phyloP scores from a whole-genome alignment of 2,113 vertebrate genomes.

The Lycocorax pyrrhopterus region DNA sequence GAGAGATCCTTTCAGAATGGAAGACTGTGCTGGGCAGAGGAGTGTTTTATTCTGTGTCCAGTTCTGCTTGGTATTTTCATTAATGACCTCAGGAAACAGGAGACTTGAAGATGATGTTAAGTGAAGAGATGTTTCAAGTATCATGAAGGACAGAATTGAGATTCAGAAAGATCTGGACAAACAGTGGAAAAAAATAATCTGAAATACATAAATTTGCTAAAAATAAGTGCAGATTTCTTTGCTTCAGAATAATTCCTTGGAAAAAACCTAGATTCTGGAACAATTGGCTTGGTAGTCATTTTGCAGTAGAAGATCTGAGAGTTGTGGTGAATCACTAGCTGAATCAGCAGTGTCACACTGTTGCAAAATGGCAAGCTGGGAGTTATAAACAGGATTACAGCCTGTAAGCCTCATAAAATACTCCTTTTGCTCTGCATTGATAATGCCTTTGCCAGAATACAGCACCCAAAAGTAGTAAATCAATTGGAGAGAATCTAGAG shows the following conservation, averaged over 20 bases:
- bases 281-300: conserved; percentile 46
- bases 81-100: background rate
- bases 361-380: conserved; percentile 46
- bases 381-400: conserved; percentile 37
- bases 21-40: background rate
- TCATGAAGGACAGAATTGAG: background rate
- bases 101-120: background rate
- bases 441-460: conserved; percentile 1
- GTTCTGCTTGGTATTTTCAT: background rate
- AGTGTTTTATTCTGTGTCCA: background rate
- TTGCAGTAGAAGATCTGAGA: conserved; percentile 24
- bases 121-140: background rate
- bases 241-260: background rate
- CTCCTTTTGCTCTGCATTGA: background rate
- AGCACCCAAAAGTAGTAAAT: background rate
- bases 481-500: background rate
- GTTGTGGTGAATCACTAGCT: conserved; percentile 54
- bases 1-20: background rate
- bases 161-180: background rate
- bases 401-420: background rate
- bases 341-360: conserved; percentile 56
- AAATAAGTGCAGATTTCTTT: background rate
- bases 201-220: background rate
- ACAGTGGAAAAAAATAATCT: background rate
- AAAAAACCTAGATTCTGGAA: background rate